A percentile compares a stretch with the other conserved stretches of the same genome.
Conservation (phyloP, 2,113 vertebrate species). For the Cyprinus carpio region DNA sequence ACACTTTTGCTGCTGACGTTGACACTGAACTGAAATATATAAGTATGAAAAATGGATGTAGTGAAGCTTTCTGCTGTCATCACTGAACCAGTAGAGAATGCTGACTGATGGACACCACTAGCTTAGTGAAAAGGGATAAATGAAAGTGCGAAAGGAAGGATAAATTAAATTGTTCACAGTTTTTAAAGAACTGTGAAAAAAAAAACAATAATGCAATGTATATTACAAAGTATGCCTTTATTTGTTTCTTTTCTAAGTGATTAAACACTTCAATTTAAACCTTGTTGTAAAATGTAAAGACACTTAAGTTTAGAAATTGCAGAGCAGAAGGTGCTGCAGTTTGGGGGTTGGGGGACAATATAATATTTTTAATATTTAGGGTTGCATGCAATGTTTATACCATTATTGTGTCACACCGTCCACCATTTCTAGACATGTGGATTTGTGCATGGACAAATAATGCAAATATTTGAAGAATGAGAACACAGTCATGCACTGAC, state of each 20-base stretch:
- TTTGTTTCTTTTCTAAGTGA: background rate
- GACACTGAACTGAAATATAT: background rate
- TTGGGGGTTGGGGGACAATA: too few relatives aligned
- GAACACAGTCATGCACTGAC: too few relatives aligned
- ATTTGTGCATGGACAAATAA: too few relatives aligned
- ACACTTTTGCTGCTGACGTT: background rate
- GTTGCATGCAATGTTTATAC: too few relatives aligned
- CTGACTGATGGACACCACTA: background rate
- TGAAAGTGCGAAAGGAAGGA: background rate
- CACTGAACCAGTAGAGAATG: conserved; percentile 56
- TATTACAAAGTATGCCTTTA: background rate
- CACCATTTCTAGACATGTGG: too few relatives aligned
- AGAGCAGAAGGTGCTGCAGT: background rate
- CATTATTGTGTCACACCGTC: too few relatives aligned
- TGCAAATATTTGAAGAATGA: too few relatives aligned
- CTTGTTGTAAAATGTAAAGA: background rate
- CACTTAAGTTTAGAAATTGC: too few relatives aligned
- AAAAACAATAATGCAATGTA: background rate
- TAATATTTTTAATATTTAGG: too few relatives aligned
- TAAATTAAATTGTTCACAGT: background rate
- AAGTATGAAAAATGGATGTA: background rate
- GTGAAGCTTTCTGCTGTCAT: conserved; percentile 52
- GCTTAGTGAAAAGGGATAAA: background rate
- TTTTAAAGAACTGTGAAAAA: background rate
- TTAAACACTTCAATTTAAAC: background rate